phyloP scores from a whole-genome alignment of 2,797 vertebrate genomes.

The Sebastes diaconus region DNA sequence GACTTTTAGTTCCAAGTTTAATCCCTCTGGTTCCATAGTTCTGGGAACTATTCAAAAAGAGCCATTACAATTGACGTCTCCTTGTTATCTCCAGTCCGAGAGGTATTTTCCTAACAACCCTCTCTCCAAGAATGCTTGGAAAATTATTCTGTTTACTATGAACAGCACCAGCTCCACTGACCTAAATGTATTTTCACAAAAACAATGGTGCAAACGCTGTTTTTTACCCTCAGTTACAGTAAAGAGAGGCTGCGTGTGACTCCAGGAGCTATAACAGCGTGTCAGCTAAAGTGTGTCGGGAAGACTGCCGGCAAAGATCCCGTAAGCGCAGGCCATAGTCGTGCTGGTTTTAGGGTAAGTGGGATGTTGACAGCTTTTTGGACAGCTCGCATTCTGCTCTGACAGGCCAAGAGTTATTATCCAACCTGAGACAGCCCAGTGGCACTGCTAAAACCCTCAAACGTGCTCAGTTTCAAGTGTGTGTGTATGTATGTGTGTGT shows the following conservation, averaged over 20 bases:
- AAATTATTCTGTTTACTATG: not conserved
- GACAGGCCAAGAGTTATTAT: conserved; percentile 79
- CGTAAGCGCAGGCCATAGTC: conserved; percentile 63
- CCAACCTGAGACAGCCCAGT: conserved; percentile 76
- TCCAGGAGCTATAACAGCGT: conserved; percentile 38
- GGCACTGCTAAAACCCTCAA: conserved; percentile 67
- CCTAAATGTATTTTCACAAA: conserved; percentile 11
- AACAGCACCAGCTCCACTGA: not conserved
- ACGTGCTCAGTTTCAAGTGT: conserved; percentile 52
- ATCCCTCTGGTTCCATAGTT: not conserved
- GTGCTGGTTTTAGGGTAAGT: conserved; percentile 76
- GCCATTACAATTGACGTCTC: not conserved
- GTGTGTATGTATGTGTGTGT: conserved; percentile 37
- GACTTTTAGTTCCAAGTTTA: not conserved
- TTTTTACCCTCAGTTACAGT: conserved; percentile 27
- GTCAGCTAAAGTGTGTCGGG: conserved; percentile 68
- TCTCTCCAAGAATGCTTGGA: not conserved
- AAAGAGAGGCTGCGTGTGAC: conserved; percentile 31
- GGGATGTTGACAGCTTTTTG: conserved; percentile 81
- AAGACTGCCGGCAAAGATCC: conserved; percentile 70
- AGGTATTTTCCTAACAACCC: not conserved
- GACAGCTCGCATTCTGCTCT: conserved; percentile 66
- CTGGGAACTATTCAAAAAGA: not conserved
- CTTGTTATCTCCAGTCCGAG: not conserved
- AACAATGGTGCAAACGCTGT: conserved; percentile 32